These are phyloP conservation scores for Antennarius striatus DNA, from an alignment of 2,113 vertebrate genomes.

Conservation along the genomic window DNA sequence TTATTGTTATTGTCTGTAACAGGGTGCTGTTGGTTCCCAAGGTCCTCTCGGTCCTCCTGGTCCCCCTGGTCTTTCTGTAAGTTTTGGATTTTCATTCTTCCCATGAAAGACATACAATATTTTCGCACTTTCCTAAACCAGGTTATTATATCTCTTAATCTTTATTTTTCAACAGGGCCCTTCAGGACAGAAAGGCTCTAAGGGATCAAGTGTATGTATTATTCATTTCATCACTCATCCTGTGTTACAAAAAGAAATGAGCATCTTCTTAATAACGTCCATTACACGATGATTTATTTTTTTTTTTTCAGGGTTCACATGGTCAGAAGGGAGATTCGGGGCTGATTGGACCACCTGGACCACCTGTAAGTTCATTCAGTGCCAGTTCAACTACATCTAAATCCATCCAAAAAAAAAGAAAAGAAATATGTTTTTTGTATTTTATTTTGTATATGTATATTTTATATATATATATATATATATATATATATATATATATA, in stretches of 20 bases:
- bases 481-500: too few species aligned
- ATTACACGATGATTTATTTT: too few species aligned
- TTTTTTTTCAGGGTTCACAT: constrained; percentile 81
- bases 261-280: background rate
- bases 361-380: constrained; percentile 84
- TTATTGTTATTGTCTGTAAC: background rate
- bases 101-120: too few species aligned
- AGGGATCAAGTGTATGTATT: constrained; percentile 85
- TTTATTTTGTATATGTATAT: too few species aligned
- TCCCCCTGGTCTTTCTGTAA: constrained; percentile 94
- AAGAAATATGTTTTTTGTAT: too few species aligned
- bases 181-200: constrained; percentile 93
- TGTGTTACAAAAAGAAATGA: background rate
- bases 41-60: constrained; percentile 95
- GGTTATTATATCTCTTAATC: background rate
- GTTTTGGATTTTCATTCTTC: constrained; percentile 38
- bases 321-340: constrained; percentile 97
- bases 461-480: too few species aligned
- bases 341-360: constrained; percentile 88
- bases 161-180: constrained; percentile 81
- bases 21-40: constrained; percentile 85
- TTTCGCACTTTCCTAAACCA: background rate
- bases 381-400: background rate
- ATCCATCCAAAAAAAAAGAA: too few species aligned
- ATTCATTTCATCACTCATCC: background rate